A percentile compares a stretch with the other conserved stretches of the same genome.
These are phyloP conservation scores for Lagothrix lagotricha DNA, from an alignment of 2,797 vertebrate genomes.

Conservation along the genomic window DNA sequence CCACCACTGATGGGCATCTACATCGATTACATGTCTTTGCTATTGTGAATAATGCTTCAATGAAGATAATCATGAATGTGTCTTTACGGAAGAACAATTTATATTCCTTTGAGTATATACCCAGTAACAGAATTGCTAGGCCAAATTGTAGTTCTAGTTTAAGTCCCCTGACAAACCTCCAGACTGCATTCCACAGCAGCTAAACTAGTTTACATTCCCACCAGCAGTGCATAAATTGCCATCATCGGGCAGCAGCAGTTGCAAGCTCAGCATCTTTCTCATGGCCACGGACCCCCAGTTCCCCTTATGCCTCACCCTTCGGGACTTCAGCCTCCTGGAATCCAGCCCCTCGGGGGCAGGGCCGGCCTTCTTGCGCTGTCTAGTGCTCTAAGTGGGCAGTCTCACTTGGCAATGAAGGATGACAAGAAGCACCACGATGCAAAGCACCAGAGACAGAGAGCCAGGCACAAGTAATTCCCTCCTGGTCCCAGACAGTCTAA, in stretches of 20 bases:
- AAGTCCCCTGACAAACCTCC: neutral
- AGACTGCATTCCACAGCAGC: neutral
- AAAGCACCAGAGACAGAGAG: conserved; percentile 95
- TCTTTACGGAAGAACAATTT: neutral
- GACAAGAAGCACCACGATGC: conserved; percentile 95
- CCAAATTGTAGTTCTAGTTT: neutral
- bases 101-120: neutral
- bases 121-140: neutral
- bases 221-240: neutral
- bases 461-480: conserved; percentile 89
- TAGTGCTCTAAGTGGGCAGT: conserved; percentile 92
- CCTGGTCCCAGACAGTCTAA: conserved; percentile 86
- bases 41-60: neutral
- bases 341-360: conserved; percentile 92
- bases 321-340: conserved; percentile 93
- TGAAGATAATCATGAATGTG: neutral
- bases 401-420: conserved; percentile 94
- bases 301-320: conserved; percentile 95
- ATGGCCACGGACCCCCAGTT: conserved; percentile 94
- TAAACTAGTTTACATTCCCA: neutral
- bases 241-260: conserved; percentile 89
- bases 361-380: conserved; percentile 94
- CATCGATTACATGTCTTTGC: neutral
- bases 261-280: conserved; percentile 94
- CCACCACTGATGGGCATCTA: neutral